Conservation (phyloP, 2,797 vertebrate species). For the Parotocinclus haroldoi region DNA sequence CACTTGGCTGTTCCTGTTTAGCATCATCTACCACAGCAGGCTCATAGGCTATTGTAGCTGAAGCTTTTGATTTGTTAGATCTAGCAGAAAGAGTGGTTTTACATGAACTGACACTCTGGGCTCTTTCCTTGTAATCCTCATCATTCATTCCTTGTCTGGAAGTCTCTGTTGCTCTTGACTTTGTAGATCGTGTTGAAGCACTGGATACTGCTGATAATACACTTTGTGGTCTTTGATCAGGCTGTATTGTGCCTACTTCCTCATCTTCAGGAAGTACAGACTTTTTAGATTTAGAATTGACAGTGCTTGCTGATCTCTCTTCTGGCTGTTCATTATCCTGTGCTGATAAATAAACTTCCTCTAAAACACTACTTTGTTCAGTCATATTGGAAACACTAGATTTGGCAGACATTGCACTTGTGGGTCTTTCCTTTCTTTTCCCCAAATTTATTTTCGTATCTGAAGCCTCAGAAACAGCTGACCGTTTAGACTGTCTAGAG, state of each 20-base stretch:
- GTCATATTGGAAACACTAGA: slow-evolving; percentile 40
- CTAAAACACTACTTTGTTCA: slow-evolving; percentile 34
- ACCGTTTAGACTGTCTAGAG: background rate
- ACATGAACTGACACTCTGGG: slow-evolving; percentile 27
- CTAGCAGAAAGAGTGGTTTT: slow-evolving; percentile 28
- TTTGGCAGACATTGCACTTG: slow-evolving; percentile 35
- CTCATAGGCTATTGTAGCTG: background rate
- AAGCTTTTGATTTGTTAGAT: slow-evolving; percentile 27
- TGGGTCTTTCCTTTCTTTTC: slow-evolving; percentile 31
- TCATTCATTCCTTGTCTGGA: background rate
- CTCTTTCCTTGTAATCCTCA: slow-evolving; percentile 12
- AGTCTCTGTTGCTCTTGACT: slow-evolving; percentile 11
- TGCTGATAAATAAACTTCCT: slow-evolving; percentile 19
- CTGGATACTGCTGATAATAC: slow-evolving; percentile 44
- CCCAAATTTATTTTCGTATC: slow-evolving; percentile 4
- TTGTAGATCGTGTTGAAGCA: slow-evolving; percentile 17
- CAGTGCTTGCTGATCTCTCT: slow-evolving; percentile 38
- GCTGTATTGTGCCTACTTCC: slow-evolving; percentile 21
- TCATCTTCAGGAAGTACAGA: slow-evolving; percentile 21
- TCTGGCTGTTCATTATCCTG: slow-evolving; percentile 2
- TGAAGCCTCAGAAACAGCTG: slow-evolving; percentile 11
- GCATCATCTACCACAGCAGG: background rate
- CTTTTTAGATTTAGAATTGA: slow-evolving; percentile 46
- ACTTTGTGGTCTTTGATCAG: slow-evolving; percentile 47
- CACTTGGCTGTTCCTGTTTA: background rate